These are phyloP conservation scores for Phorcus lineatus DNA, from an alignment of 2,888 invertebrate species.

Conservation along the genomic window DNA sequence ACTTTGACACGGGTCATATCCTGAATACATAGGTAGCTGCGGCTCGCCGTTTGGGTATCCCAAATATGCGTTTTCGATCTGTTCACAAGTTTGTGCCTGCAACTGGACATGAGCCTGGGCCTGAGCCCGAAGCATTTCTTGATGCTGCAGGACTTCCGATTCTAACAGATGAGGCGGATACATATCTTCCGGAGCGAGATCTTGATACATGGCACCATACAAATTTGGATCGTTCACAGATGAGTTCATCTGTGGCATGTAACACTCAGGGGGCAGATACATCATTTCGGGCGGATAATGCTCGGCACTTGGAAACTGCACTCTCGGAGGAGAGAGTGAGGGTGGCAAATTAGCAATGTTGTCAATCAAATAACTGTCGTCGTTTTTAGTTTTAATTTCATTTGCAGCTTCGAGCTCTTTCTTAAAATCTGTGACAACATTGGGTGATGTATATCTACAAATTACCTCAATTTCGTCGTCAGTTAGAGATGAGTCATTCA, in stretches of 20 bases:
- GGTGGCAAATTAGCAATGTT: neutral
- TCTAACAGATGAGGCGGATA: neutral
- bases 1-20: neutral
- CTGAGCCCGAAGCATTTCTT: neutral
- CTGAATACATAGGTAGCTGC: neutral
- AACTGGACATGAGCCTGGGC: too few relatives aligned
- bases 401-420: neutral
- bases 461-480: constrained; percentile 48
- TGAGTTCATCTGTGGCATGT: neutral
- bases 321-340: neutral
- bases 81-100: neutral
- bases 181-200: neutral
- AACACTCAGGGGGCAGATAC: constrained; percentile 3
- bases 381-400: neutral
- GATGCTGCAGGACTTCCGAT: neutral
- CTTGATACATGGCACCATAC: neutral
- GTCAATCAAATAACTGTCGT: neutral
- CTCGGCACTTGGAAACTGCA: neutral
- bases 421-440: neutral
- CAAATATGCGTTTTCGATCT: neutral
- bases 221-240: neutral
- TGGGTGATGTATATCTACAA: constrained; percentile 41
- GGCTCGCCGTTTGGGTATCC: neutral
- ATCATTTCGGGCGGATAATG: neutral
- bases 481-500: constrained; percentile 24